Conservation (phyloP, 35 echinoderm and acorn worm species). For the Ptychodera flava region DNA sequence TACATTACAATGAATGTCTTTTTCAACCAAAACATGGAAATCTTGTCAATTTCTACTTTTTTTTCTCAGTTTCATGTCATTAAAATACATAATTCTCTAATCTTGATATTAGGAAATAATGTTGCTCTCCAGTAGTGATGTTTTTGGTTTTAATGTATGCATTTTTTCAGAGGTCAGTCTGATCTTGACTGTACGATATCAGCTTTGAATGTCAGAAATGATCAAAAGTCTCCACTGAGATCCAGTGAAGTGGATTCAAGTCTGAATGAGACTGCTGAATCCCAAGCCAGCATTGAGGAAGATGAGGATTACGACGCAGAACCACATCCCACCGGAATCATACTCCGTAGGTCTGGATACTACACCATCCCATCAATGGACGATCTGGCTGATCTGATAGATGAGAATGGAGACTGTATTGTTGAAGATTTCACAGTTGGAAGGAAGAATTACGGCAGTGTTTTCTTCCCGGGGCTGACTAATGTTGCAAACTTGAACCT, state of each 20-base stretch:
- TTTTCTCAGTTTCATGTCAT: too few relatives aligned
- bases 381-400: constrained; percentile 55
- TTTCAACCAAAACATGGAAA: too few relatives aligned
- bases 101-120: too few relatives aligned
- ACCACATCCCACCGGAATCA: constrained; percentile 63
- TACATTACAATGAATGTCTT: too few relatives aligned
- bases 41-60: too few relatives aligned
- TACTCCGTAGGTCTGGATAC: constrained; percentile 54
- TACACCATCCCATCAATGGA: constrained; percentile 75
- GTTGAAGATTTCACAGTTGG: constrained; percentile 82
- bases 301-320: constrained; percentile 44
- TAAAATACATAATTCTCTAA: too few relatives aligned
- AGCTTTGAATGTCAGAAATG: constrained; percentile 46
- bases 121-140: too few relatives aligned
- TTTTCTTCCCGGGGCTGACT: constrained; percentile 85
- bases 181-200: constrained; percentile 91
- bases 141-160: too few relatives aligned
- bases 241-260: neutral
- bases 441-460: constrained; percentile 77
- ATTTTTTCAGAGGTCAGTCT: constrained; percentile 43
- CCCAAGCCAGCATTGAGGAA: neutral
- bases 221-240: neutral
- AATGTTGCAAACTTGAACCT: constrained; percentile 62
- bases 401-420: constrained; percentile 35
- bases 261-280: neutral